Conservation (phyloP, 2,113 vertebrate genomes). For the Caloenas nicobarica region DNA sequence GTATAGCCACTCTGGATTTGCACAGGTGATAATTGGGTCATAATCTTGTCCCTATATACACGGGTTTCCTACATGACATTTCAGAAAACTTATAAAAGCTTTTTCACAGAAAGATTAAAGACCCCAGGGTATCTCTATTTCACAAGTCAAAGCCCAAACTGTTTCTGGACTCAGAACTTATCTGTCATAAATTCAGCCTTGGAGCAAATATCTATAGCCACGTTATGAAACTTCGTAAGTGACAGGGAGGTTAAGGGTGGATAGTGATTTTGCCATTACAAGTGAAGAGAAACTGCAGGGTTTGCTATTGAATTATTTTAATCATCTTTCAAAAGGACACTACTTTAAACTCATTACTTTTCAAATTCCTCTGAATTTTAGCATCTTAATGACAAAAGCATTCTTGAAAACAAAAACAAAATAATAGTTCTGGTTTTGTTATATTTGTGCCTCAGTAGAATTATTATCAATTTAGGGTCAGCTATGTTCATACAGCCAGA, state of each 20-base stretch:
- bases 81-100: not conserved
- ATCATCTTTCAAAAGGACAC: not conserved
- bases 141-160: not conserved
- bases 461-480: not conserved
- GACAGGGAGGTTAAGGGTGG: not conserved
- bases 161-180: not conserved
- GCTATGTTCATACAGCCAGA: not conserved
- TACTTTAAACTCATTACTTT: not conserved
- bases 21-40: not conserved
- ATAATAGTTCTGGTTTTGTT: not conserved
- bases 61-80: not conserved
- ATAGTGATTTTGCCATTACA: not conserved
- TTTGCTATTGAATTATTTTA: not conserved
- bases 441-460: not conserved
- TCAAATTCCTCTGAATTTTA: not conserved
- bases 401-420: not conserved
- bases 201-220: not conserved
- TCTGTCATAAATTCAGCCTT: not conserved
- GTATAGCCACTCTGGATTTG: not conserved
- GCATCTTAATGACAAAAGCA: not conserved
- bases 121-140: not conserved
- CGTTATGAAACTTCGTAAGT: not conserved
- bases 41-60: not conserved
- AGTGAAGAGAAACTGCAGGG: not conserved
- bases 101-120: slow-evolving; percentile 1